These are phyloP conservation scores for Alectoris magna DNA, from an alignment of 2,797 vertebrate genomes.

Conservation along the genomic window DNA sequence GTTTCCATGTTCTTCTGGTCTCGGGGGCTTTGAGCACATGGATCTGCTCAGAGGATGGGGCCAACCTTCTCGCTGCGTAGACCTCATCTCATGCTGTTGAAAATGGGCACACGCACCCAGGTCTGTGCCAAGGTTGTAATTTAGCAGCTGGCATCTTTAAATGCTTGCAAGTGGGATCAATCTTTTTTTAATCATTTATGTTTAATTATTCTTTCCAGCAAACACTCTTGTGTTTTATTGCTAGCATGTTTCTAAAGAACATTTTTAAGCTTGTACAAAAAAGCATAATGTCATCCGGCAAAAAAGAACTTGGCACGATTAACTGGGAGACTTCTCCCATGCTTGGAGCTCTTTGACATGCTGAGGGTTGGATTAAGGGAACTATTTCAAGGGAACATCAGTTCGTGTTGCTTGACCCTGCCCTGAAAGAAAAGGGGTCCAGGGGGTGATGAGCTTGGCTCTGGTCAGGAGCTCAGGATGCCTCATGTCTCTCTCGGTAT, in stretches of 20 bases:
- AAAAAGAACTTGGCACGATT: neutral
- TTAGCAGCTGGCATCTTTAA: slow-evolving; percentile 39
- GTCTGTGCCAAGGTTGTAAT: slow-evolving; percentile 6
- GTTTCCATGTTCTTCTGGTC: neutral
- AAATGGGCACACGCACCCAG: slow-evolving; percentile 17
- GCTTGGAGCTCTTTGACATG: neutral
- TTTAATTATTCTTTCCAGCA: slow-evolving; percentile 38
- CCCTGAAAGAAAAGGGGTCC: neutral
- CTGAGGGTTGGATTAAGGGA: neutral
- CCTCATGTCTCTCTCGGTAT: neutral
- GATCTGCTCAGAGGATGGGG: neutral
- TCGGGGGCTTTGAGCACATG: neutral
- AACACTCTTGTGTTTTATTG: neutral
- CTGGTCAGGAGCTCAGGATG: neutral
- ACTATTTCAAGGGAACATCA: neutral
- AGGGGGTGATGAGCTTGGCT: neutral
- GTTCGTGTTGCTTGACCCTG: neutral
- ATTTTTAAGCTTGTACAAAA: neutral
- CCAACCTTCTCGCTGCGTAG: neutral
- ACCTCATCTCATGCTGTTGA: neutral
- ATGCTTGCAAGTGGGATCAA: slow-evolving; percentile 25
- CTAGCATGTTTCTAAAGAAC: slow-evolving; percentile 13
- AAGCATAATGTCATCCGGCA: neutral
- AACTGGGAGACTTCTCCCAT: neutral
- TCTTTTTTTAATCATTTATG: slow-evolving; percentile 31